A percentile compares a stretch with the other conserved stretches of the same genome.
Conservation (phyloP, 53 echinoderm and acorn worm species). For the Holothuria leucospilota region DNA sequence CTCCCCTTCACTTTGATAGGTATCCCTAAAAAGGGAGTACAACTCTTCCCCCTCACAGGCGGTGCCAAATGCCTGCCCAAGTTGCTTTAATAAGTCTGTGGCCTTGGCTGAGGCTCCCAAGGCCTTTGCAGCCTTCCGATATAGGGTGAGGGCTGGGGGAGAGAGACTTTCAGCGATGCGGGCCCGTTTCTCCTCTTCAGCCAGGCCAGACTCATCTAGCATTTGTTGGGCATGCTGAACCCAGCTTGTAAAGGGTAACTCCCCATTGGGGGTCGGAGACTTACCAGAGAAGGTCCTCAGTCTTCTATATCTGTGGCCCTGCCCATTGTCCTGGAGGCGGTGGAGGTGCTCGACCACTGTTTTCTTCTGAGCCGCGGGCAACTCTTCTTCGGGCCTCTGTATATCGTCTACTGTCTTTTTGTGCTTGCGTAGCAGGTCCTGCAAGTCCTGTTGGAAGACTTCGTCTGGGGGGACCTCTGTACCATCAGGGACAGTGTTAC, state of each 20-base stretch:
- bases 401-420: slow-evolving; percentile 51
- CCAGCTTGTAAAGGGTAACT: neutral
- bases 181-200: slow-evolving; percentile 41
- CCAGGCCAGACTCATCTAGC: slow-evolving; percentile 27
- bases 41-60: slow-evolving; percentile 66
- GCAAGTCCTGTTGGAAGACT: slow-evolving; percentile 22
- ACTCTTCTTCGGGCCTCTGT: neutral
- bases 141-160: slow-evolving; percentile 55
- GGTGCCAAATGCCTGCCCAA: slow-evolving; percentile 53
- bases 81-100: slow-evolving; percentile 15
- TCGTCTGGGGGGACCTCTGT: neutral
- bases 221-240: slow-evolving; percentile 43
- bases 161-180: slow-evolving; percentile 45
- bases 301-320: slow-evolving; percentile 9
- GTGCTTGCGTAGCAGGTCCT: slow-evolving; percentile 19
- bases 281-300: slow-evolving; percentile 68
- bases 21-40: slow-evolving; percentile 53
- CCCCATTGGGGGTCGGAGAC: slow-evolving; percentile 51
- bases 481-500: neutral
- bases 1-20: slow-evolving; percentile 50
- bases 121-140: slow-evolving; percentile 46
- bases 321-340: neutral
- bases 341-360: slow-evolving; percentile 9
- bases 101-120: slow-evolving; percentile 24
- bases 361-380: neutral